Evolutionary conservation across 2,888 invertebrate genomes (phyloP).

Genomic region (Unio delphinus): DNA sequence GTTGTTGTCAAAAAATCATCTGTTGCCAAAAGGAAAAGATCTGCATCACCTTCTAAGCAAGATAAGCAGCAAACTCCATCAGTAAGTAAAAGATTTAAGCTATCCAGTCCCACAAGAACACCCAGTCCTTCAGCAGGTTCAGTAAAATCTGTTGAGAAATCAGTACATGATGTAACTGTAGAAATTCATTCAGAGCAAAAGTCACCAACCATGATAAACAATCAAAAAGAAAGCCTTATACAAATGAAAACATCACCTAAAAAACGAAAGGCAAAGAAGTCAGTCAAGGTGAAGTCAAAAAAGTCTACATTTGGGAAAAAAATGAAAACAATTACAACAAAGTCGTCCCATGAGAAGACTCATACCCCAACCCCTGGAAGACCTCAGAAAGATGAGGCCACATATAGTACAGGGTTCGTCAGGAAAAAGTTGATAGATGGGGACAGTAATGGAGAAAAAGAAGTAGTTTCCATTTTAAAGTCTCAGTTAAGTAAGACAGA

Average conservation of each 20-base stretch:
- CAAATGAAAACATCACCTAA: neutral
- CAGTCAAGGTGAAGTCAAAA: slow-evolving; percentile 4
- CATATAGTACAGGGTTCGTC: neutral
- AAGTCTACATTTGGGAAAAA: neutral
- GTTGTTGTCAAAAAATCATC: no score
- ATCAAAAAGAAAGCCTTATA: neutral
- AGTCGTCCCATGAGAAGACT: no score
- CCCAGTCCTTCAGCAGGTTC: neutral
- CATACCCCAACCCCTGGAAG: neutral
- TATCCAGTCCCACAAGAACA: neutral
- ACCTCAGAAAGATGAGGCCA: neutral
- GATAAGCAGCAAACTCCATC: neutral
- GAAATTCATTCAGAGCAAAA: neutral
- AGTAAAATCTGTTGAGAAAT: slow-evolving; percentile 2
- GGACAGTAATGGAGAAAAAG: neutral
- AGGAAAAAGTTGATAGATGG: neutral
- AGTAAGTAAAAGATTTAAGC: neutral
- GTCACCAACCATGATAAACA: neutral
- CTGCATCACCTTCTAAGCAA: neutral
- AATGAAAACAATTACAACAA: neutral
- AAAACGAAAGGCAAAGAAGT: neutral
- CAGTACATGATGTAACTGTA: neutral
- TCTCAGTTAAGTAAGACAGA: no score
- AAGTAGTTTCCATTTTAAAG: no score
- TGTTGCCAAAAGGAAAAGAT: neutral